A percentile compares a stretch with the other conserved stretches of the same genome.
These are phyloP conservation scores for Malaclemys terrapin DNA, from an alignment of 2,113 vertebrate species.

Conservation along the genomic window DNA sequence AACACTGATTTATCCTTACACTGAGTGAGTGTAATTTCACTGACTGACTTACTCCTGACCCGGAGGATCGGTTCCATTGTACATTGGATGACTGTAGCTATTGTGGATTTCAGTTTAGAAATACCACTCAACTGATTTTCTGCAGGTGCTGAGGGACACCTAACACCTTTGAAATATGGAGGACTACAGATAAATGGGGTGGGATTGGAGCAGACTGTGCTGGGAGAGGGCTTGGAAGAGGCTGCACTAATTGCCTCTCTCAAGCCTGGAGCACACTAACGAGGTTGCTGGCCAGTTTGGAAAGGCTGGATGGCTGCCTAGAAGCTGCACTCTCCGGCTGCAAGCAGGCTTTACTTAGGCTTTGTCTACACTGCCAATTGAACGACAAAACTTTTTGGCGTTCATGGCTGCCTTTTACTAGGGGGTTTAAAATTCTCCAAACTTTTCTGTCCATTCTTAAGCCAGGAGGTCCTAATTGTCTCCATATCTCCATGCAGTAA, in stretches of 20 bases:
- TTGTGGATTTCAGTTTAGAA: not conserved
- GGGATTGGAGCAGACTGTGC: not conserved
- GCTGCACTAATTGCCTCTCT: not conserved
- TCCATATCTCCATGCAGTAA: not conserved
- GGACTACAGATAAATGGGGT: not conserved
- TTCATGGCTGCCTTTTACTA: not conserved
- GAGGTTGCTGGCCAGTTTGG: not conserved
- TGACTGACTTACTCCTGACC: not conserved
- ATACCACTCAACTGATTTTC: not conserved
- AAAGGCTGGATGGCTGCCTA: not conserved
- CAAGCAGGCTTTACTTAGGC: too few relatives aligned
- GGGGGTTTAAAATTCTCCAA: not conserved
- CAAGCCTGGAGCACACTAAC: not conserved
- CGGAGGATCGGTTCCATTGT: not conserved
- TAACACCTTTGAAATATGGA: not conserved
- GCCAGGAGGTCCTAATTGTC: not conserved
- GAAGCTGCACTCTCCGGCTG: not conserved
- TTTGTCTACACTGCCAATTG: too few relatives aligned
- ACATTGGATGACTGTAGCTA: not conserved
- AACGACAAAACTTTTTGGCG: too few relatives aligned
- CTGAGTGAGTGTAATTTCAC: not conserved
- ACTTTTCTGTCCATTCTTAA: not conserved
- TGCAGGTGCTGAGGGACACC: not conserved
- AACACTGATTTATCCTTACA: not conserved
- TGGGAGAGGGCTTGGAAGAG: not conserved